Conservation (phyloP, 2,888 invertebrate genomes). For the Thereva nobilitata region DNA sequence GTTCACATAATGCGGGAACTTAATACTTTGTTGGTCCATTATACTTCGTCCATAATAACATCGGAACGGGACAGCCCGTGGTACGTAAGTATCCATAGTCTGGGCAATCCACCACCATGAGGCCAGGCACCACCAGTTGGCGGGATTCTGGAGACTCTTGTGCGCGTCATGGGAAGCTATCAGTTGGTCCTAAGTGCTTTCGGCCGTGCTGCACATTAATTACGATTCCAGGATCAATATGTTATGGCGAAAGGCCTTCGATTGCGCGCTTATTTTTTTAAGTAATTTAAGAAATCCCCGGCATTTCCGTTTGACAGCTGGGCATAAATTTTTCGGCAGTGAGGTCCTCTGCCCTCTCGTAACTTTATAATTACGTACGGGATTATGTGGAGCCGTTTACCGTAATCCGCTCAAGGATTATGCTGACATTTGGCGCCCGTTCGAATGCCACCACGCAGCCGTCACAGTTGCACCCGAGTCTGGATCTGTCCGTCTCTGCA, state of each 20-base stretch:
- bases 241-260: conserved; percentile 14
- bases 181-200: conserved; percentile 26
- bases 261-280: conserved; percentile 2
- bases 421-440: conserved; percentile 38
- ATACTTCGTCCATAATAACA: conserved; percentile 22
- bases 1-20: conserved; percentile 33
- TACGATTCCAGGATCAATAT: conserved; percentile 16
- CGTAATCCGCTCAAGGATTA: conserved; percentile 31
- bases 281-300: conserved; percentile 6
- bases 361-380: conserved; percentile 15
- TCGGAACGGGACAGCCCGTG: neutral
- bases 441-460: conserved; percentile 19
- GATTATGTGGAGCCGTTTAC: conserved; percentile 27
- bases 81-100: neutral
- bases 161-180: conserved; percentile 27
- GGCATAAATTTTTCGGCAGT: neutral
- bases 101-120: neutral
- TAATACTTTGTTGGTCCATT: conserved; percentile 34
- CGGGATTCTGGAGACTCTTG: neutral
- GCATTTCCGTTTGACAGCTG: neutral
- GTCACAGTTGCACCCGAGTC: no score
- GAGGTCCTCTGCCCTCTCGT: conserved; percentile 1
- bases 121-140: conserved; percentile 11
- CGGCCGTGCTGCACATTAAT: conserved; percentile 23
- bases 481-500: no score